Base-by-base conservation (phyloP, 92 coral and sea anemone genomes). In the Heteractis magnifica region DNA sequence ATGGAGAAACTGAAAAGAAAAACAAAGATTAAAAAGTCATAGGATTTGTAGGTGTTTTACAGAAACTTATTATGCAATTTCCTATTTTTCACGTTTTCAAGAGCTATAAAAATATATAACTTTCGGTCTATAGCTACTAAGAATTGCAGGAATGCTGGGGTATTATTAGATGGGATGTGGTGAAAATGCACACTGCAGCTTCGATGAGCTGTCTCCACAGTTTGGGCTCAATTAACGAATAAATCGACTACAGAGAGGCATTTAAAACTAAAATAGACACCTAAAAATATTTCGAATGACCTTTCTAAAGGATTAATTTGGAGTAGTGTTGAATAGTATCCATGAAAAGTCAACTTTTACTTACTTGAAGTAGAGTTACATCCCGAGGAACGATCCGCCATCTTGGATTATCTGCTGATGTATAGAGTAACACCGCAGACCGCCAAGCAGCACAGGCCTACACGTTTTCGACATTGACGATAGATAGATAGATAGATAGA, bases 51-150 rank as follows among this genome's bases (percentile, higher is more conserved):
- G 68, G 68, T 60, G 68, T 60, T 60, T 60, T 60, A 60, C 68
- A 16, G 68, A 60, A 60, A 60, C 68, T 60, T 60, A 9, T 60
- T 60, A 9, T 60, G 68, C 68, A 60, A 60, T 60, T 60, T 60
- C 68, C 68, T 9, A 60, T 60, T 16, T 60, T 10, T 60, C 16
- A 60, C 19, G 19, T 60, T 60, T 60, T 60, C 68, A 60, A 10
- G 68, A 60, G 68, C 68, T 60, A 60, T 60, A 60, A 60, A 60
- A 60, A 60, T 60, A 60, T 60, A 60, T 60, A 60, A 60, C 68
- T 60, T 9, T 60, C 68, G 16, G 68, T 60, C 68, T 60, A 60
- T 60, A 60, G 16, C 68, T 60, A 60, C 68, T 60, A 60, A 16
- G 68, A 60, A 60, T 16, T 60, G 68, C 68, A 60, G 68, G 68